Evolutionary conservation across 2,797 vertebrate species (phyloP).

Genomic region (Bradypus variegatus): DNA sequence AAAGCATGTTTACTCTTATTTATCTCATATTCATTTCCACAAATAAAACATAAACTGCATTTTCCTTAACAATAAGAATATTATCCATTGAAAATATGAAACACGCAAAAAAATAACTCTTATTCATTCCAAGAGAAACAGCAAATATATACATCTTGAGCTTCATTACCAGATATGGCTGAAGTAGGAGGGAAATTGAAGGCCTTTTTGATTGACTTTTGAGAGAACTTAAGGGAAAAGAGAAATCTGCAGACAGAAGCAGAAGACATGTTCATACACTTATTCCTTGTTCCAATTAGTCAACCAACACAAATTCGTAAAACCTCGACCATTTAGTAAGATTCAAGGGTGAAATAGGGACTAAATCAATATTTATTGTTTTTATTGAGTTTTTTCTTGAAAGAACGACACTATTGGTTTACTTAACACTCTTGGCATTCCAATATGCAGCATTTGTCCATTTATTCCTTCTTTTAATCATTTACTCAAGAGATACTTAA

Average conservation of each 20-base stretch:
- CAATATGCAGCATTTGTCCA: not conserved
- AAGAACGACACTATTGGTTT: not conserved
- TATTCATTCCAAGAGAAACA: not conserved
- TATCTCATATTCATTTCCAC: not conserved
- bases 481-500: not conserved
- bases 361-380: conserved; percentile 6
- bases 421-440: not conserved
- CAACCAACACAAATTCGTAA: not conserved
- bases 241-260: not conserved
- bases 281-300: not conserved
- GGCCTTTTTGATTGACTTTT: not conserved
- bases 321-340: not conserved
- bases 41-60: not conserved
- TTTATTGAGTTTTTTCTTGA: conserved; percentile 1
- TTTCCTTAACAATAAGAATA: not conserved
- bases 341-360: not conserved
- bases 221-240: not conserved
- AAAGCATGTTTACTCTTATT: not conserved
- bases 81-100: not conserved
- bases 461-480: not conserved
- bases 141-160: not conserved
- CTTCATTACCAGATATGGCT: not conserved
- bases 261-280: not conserved
- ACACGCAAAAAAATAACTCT: not conserved
- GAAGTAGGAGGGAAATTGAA: not conserved